Base-by-base conservation (phyloP, 2,797 vertebrate species). In the Hydrolagus colliei region DNA sequence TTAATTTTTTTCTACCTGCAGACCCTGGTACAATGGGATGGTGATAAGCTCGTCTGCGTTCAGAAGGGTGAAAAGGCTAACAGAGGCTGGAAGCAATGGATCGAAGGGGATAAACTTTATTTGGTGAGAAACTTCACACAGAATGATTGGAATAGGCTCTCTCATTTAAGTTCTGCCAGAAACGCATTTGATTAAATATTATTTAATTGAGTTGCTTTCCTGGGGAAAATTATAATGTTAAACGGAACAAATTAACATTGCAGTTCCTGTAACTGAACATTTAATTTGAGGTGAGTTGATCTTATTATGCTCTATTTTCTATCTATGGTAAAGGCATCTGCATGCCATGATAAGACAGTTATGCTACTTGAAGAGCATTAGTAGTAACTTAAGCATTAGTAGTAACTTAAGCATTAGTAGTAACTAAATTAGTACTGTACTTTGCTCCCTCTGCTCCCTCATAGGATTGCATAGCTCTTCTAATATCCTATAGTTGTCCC, bases 51-150 rank as follows among this genome's bases (percentile, higher is more conserved):
- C 73, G 89, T 97, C 82, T 95, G 95, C 76, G 94, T 97, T 72
- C 97, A 99, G 91, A 97, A 96, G 77, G 98, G 98, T 0, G 98
- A 99, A 86, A 99, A 99, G 88, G 92, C 93, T 14, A 98, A 98
- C 85, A 95, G 98, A 0, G 97, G 98, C 87, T 99, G 98, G 98
- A 97, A 88, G 88, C 96, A 98, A 0, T 99, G 98, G 98, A 93
- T 99, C 4, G 97, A 98, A 87, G 98, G 95, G 87, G 96, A 96
- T 87, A 72, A 94, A 86, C 92, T 99, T 61, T 90, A 98, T 88
- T 87, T 96, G 95, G 98, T 99, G 93, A 96, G 95, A 88, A 72
- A 86, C 16, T 1, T 32, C 18, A 1, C 9, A 32, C 78, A 67
- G n/a, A 10, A 22, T 13, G n/a, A 62, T 78, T n/a, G 62, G 10